These are phyloP conservation scores for Drosophila sulfurigaster DNA, from an alignment of 1,140 invertebrate genomes.

Conservation along the genomic window DNA sequence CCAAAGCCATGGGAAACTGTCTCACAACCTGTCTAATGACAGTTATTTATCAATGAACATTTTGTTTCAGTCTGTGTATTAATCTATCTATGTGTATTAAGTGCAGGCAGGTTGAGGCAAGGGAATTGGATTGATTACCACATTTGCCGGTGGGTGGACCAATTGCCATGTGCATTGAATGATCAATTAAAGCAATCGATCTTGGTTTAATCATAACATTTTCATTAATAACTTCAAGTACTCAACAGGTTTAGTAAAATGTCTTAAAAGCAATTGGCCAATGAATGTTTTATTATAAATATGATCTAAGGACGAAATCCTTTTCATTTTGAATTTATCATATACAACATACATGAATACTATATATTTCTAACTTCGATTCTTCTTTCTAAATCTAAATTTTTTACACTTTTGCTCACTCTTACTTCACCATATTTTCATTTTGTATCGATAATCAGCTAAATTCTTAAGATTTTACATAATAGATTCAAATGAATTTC, in stretches of 20 bases:
- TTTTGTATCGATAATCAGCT: too few species aligned
- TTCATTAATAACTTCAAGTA: background rate
- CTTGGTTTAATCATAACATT: background rate
- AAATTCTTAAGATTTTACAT: too few species aligned
- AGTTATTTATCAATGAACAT: slow-evolving; percentile 76
- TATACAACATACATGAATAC: too few species aligned
- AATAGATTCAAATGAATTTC: too few species aligned
- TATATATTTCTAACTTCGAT: too few species aligned
- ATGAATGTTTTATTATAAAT: too few species aligned
- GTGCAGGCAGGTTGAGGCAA: background rate
- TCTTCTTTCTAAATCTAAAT: too few species aligned
- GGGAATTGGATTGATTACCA: background rate
- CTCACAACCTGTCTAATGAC: slow-evolving; percentile 54
- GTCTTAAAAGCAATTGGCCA: background rate
- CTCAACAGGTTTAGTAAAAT: background rate
- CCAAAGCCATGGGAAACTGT: slow-evolving; percentile 59
- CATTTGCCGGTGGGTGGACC: background rate
- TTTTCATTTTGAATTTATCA: too few species aligned
- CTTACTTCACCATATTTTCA: too few species aligned
- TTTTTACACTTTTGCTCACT: too few species aligned
- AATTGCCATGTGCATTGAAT: slow-evolving; percentile 10
- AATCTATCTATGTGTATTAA: background rate
- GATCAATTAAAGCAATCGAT: slow-evolving; percentile 3
- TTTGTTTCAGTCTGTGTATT: slow-evolving; percentile 12
- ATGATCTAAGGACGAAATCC: too few species aligned